These are phyloP conservation scores for Panagrolaimus sp. DNA, from an alignment of 1,140 invertebrate species.

Conservation along the genomic window DNA sequence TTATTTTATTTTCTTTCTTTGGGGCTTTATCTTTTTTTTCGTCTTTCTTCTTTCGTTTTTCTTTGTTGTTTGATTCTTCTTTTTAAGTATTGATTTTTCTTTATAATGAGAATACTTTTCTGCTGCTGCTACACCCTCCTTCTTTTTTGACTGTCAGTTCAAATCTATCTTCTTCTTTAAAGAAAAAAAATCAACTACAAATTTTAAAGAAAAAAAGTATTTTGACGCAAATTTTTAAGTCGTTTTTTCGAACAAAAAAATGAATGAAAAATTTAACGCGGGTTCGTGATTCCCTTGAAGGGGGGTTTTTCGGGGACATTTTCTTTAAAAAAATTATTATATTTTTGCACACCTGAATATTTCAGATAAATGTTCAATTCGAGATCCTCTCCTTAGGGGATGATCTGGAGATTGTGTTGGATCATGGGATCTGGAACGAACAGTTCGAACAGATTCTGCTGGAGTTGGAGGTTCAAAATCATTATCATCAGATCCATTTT, in stretches of 20 bases:
- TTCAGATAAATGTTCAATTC: slow-evolving; percentile 58
- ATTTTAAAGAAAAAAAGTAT: not conserved
- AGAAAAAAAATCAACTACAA: not conserved
- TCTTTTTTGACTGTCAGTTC: too few species aligned
- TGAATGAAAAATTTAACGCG: too few species aligned
- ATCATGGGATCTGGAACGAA: slow-evolving; percentile 55
- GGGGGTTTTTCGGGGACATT: too few species aligned
- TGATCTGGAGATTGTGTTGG: slow-evolving; percentile 46
- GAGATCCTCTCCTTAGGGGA: slow-evolving; percentile 48
- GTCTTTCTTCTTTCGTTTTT: too few species aligned
- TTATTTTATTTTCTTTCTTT: not conserved
- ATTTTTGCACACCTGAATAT: slow-evolving; percentile 50
- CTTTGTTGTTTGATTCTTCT: not conserved
- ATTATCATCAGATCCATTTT: slow-evolving; percentile 37
- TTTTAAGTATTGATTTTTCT: not conserved
- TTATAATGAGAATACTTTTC: not conserved
- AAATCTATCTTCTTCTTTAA: slow-evolving; percentile 10
- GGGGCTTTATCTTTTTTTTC: too few species aligned
- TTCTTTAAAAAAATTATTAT: too few species aligned
- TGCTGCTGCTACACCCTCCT: not conserved
- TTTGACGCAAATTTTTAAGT: too few species aligned
- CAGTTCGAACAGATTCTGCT: slow-evolving; percentile 49
- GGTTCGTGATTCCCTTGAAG: too few species aligned
- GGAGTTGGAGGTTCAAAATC: slow-evolving; percentile 47
- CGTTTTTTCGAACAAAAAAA: too few species aligned